Conservation (phyloP, 2,888 invertebrate species). For the Eristalis pertinax region DNA sequence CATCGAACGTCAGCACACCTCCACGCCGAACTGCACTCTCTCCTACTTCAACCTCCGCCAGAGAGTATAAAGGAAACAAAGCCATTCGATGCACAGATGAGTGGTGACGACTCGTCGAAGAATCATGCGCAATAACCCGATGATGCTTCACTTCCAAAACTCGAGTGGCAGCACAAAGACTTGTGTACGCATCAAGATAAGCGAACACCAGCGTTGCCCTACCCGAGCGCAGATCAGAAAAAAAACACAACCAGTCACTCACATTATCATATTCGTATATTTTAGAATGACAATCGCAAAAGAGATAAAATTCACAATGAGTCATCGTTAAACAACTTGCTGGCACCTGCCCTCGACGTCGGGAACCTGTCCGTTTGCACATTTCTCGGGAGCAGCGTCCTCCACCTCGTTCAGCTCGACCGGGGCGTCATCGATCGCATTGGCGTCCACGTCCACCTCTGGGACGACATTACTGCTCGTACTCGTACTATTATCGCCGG, state of each 20-base stretch:
- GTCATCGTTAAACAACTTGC: slow-evolving; percentile 42
- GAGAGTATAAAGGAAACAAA: no score
- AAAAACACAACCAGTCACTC: not conserved
- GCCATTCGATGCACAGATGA: no score
- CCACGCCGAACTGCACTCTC: no score
- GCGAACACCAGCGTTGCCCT: not conserved
- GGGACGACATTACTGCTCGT: slow-evolving; percentile 3
- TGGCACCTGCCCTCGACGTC: slow-evolving; percentile 73
- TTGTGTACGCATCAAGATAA: not conserved
- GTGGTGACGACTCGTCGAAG: no score
- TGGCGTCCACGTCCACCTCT: not conserved
- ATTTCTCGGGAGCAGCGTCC: slow-evolving; percentile 36
- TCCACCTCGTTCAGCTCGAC: slow-evolving; percentile 52
- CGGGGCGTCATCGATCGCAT: slow-evolving; percentile 9
- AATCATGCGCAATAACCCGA: no score
- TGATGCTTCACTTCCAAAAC: no score
- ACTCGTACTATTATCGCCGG: slow-evolving; percentile 30
- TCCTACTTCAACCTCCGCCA: no score
- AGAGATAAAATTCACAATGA: not conserved
- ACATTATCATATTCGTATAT: slow-evolving; percentile 2
- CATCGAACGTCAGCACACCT: no score
- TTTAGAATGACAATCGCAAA: not conserved
- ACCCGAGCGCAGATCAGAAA: not conserved
- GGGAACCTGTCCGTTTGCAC: slow-evolving; percentile 72
- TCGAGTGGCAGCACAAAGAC: not conserved